These are phyloP conservation scores for Campoplex capitator DNA, from an alignment of 2,888 invertebrate genomes.

Conservation along the genomic window DNA sequence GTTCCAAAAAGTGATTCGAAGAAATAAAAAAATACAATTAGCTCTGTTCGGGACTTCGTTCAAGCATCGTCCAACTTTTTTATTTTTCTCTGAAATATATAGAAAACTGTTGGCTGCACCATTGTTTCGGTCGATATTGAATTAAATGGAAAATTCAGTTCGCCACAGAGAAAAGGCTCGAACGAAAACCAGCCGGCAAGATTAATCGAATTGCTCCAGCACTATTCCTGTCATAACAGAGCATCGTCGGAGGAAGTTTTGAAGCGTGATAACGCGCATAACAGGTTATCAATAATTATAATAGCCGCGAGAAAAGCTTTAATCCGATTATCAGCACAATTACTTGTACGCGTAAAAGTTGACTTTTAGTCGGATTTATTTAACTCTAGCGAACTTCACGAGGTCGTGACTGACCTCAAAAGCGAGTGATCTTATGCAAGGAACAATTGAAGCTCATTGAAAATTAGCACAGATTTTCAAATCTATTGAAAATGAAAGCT, in stretches of 20 bases:
- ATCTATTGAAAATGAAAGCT: background rate
- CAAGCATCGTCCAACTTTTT: background rate
- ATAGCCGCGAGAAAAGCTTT: background rate
- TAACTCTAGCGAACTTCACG: background rate
- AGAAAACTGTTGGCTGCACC: background rate
- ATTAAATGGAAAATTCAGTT: background rate
- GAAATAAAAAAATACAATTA: background rate
- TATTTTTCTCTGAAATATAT: background rate
- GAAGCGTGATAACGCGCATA: background rate
- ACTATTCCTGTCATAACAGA: background rate
- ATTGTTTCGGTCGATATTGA: slow-evolving; percentile 1
- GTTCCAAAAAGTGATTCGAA: background rate
- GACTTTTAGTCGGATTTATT: background rate
- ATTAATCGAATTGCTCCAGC: background rate
- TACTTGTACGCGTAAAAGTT: background rate
- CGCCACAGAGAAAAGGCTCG: background rate
- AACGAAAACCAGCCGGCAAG: background rate
- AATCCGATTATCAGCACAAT: background rate
- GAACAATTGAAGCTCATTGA: background rate
- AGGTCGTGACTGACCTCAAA: background rate
- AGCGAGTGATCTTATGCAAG: background rate
- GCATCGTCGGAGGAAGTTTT: background rate
- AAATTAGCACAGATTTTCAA: background rate
- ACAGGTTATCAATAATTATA: background rate
- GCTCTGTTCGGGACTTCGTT: background rate